These are phyloP conservation scores for Ceramica pisi DNA, from an alignment of 2,888 invertebrate genomes.

Conservation along the genomic window DNA sequence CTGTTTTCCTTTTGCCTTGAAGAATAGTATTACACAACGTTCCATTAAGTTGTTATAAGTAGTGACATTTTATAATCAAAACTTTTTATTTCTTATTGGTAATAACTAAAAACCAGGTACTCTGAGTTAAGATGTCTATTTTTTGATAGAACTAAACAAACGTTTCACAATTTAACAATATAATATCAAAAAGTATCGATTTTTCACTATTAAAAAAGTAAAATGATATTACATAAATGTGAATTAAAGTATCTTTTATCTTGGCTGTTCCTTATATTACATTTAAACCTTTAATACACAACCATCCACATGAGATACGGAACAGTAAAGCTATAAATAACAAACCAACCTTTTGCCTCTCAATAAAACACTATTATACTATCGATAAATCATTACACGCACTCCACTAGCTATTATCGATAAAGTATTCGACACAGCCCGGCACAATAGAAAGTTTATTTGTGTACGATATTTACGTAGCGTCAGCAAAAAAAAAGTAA, in stretches of 20 bases:
- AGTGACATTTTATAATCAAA: not conserved
- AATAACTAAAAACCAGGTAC: no score
- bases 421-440: conserved; percentile 85
- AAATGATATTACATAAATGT: not conserved
- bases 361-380: conserved; percentile 29
- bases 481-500: conserved; percentile 76
- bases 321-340: conserved; percentile 11
- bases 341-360: not conserved
- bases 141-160: not conserved
- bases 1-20: no score
- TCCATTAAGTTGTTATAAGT: no score
- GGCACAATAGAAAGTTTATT: conserved; percentile 90
- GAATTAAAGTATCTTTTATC: not conserved
- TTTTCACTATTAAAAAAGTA: not conserved
- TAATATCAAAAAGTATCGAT: no score
- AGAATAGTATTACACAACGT: not conserved
- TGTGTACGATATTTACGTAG: conserved; percentile 72
- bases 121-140: no score
- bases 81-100: not conserved
- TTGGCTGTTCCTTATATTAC: not conserved
- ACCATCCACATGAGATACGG: not conserved
- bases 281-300: conserved; percentile 1
- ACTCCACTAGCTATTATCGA: conserved; percentile 83
- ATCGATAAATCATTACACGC: conserved; percentile 52
- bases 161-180: not conserved